phyloP scores from a whole-genome alignment of 2,797 vertebrate genomes.

The Manis crassicaudata region DNA sequence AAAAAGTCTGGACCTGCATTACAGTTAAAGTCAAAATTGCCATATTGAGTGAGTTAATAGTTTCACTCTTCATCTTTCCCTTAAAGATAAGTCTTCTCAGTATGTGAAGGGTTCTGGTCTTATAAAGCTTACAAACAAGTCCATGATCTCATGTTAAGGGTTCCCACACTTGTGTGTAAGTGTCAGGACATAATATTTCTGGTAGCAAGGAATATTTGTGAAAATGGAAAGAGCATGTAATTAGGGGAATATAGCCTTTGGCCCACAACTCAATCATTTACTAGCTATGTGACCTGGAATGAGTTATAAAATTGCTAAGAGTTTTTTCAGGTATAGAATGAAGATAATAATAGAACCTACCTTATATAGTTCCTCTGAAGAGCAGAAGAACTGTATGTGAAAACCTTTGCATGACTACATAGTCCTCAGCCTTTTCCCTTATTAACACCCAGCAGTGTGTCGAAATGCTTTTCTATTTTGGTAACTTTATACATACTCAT shows the following conservation, averaged over 20 bases:
- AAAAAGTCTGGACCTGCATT: not conserved
- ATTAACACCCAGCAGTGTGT: not conserved
- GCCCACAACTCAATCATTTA: not conserved
- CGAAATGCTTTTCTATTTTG: not conserved
- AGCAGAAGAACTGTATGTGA: not conserved
- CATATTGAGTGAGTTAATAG: not conserved
- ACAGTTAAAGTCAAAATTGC: not conserved
- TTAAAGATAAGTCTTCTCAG: not conserved
- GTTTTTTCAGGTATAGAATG: not conserved
- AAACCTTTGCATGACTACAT: not conserved
- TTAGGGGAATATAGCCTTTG: not conserved
- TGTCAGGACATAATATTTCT: not conserved
- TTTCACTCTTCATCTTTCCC: not conserved
- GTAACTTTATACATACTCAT: not conserved
- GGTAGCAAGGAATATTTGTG: not conserved
- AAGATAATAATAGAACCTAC: not conserved
- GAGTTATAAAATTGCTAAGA: slow-evolving; percentile 5
- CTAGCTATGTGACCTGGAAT: slow-evolving; percentile 1
- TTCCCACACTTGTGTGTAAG: not conserved
- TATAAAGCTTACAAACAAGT: not conserved
- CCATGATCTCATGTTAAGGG: not conserved
- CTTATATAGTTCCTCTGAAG: not conserved
- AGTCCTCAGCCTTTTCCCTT: not conserved
- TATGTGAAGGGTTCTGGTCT: not conserved
- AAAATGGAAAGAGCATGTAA: not conserved